phyloP scores from a whole-genome alignment of 2,797 vertebrate species.

The Acrossocheilus wenchowensis region DNA sequence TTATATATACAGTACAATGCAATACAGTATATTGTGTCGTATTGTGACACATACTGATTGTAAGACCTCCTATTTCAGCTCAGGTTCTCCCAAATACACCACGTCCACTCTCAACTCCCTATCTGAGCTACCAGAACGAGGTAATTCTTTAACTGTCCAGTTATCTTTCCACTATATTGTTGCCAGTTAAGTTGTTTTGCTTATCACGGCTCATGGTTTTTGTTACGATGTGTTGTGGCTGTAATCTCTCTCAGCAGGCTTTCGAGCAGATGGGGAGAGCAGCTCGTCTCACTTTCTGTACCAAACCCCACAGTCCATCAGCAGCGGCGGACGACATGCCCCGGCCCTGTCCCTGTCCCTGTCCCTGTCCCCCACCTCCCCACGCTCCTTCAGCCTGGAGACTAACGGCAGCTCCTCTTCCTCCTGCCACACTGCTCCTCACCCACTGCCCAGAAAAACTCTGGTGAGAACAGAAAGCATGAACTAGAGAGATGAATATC shows the following conservation, averaged over 20 bases:
- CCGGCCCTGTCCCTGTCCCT: constrained; percentile 65
- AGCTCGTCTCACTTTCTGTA: constrained; percentile 59
- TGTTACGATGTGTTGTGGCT: not conserved
- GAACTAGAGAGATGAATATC: not conserved
- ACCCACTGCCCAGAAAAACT: constrained; percentile 75
- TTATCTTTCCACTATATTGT: not conserved
- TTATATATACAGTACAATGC: not conserved
- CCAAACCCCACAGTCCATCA: constrained; percentile 58
- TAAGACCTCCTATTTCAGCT: constrained; percentile 60
- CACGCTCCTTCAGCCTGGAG: constrained; percentile 74
- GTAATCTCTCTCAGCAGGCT: constrained; percentile 47
- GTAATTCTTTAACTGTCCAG: constrained; percentile 47
- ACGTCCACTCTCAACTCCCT: constrained; percentile 66
- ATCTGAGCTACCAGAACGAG: constrained; percentile 69
- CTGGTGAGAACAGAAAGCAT: constrained; percentile 66
- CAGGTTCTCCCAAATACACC: constrained; percentile 69
- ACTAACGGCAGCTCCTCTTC: constrained; percentile 61
- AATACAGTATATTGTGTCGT: not conserved
- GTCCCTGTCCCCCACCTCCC: constrained; percentile 68
- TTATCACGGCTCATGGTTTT: not conserved
- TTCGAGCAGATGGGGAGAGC: constrained; percentile 53
- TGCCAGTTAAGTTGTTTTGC: not conserved
- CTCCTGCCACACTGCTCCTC: constrained; percentile 64
- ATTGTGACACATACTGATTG: not conserved
- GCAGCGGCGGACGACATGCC: constrained; percentile 48